Evolutionary conservation across 2,797 vertebrate genomes (phyloP), one percentile per base, ranked within the genome.

Genomic region (Falco biarmicus): DNA sequence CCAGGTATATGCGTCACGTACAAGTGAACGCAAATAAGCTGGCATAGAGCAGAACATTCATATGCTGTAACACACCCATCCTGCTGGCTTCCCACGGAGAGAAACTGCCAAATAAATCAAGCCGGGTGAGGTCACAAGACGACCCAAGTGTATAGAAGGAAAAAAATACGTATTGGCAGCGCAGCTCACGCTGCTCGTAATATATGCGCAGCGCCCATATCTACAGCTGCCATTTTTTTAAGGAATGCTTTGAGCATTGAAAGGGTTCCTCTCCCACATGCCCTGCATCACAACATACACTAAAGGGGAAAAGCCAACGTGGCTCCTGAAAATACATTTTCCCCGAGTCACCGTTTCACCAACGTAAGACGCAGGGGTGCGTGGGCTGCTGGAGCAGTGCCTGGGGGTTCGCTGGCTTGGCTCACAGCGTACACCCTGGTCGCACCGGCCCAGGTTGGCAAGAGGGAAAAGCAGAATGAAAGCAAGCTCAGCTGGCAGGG

Each of bases 301-400:
- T 2, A 17, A 43, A 32, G 60, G 24, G 37, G 34, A 57, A 50
- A 66, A 70, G 64, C 29, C 1, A 0, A 10, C 0, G 11, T 5
- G n/a, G 18, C 31, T 76, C 41, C 54, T 29, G 32, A 73, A 81
- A 76, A 37, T 2, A 1, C 11, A 1, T 39, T 14, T 20, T 57
- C n/a, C 70, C 81, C 81, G 13, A 25, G 91, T 39, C 24, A 34
- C 11, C 0, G 1, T 13, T 60, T 16, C 5, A 18, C 3, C 13
- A 11, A 2, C 0, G 0, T 0, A 2, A 9, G 56, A 51, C 1
- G 50, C 32, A 3, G 0, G 4, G 6, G 26, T 0, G 0, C 0
- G 39, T 2, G 3, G 7, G 92, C 64, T 37, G 80, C 59, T 12
- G 75, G 29, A 63, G 86, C 69, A 29, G 76, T 56, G 4, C 45